Percentiles rank a stretch among this genome's conserved stretches.
Evolutionary conservation across 2,888 invertebrate genomes (phyloP).

Genomic region (Oxytorus armatus): DNA sequence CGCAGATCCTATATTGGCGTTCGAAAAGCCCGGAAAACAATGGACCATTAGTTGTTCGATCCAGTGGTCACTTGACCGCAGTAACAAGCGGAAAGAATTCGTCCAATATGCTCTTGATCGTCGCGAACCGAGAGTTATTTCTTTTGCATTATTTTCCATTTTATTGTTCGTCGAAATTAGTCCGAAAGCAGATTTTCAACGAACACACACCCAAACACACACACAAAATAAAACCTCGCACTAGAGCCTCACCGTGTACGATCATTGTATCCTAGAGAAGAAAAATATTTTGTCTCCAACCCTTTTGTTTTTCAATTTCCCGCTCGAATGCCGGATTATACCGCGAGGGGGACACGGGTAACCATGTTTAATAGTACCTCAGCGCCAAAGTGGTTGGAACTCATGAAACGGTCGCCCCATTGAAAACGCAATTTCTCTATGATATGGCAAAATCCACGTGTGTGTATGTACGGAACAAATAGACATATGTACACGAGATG

Average conservation of each 20-base stretch:
- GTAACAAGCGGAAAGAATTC: slow-evolving; percentile 37
- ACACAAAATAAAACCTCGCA: neutral
- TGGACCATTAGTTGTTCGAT: slow-evolving; percentile 31
- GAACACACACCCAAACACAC: too few relatives aligned
- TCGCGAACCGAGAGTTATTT: neutral
- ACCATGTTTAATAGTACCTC: neutral
- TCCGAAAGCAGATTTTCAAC: slow-evolving; percentile 2
- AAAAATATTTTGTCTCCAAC: neutral
- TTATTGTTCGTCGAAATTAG: neutral
- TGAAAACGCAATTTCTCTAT: slow-evolving; percentile 37
- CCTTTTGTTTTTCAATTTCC: slow-evolving; percentile 23
- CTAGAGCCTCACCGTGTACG: too few relatives aligned
- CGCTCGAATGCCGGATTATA: slow-evolving; percentile 20
- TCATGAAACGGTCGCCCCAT: slow-evolving; percentile 34
- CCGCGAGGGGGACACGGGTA: neutral
- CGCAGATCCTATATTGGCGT: neutral
- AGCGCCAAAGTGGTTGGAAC: slow-evolving; percentile 38
- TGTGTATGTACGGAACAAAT: slow-evolving; percentile 5
- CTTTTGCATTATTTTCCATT: neutral
- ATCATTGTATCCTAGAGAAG: neutral
- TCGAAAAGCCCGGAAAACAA: slow-evolving; percentile 31
- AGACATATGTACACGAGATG: too few relatives aligned
- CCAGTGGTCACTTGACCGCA: slow-evolving; percentile 49
- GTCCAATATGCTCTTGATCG: slow-evolving; percentile 2
- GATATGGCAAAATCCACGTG: neutral